Base-by-base conservation (phyloP, 64 coral and sea anemone genomes). In the Montipora cactus region DNA sequence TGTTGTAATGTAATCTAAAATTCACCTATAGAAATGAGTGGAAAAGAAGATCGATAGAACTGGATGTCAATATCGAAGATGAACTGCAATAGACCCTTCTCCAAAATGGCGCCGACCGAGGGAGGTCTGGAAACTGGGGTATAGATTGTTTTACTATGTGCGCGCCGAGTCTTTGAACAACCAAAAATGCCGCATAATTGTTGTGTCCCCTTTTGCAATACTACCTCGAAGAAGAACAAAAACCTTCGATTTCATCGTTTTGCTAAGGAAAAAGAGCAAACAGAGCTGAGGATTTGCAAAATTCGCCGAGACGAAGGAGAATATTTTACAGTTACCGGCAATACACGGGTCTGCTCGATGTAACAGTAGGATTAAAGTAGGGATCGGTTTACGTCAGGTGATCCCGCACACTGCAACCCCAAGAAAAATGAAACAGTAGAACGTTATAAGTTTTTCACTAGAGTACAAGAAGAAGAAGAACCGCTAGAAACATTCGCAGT, bases 201-300 rank as follows among this genome's bases (percentile, higher is more conserved):
- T 55, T 55, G 52, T 55, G 52, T 55, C 52, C 52, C 52, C 52
- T 55, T 55, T 55, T 55, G 52, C 52, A 55, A 83, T 85, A 46
- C 84, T 87, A 87, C 18, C 5, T 87, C 68, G 48, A 87, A 73
- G 73, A 87, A 74, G 84, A 75, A 87, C 15, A 74, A 87, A 46
- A 47, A 74, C 58, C 22, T 87, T 87, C 37, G 37, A 37, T 37
- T 37, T 37, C 37, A 37, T 37, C 37, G 37, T 37, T 37, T 37
- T 37, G 67, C 20, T 47, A 59, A 50, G 72, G 70, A 7, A 13
- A 69, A 45, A 0, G 37, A 66, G 20, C 19, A 46, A 73, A 71
- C 10, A 69, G 66, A 72, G 28, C 71, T 11, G 47, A 19, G 14
- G 76, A 78, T 50, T 78, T 13, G 13, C 49, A 78, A 48, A 76